Percentiles rank a stretch among this genome's conserved stretches.
These are phyloP conservation scores for Heliconius congener DNA, from an alignment of 1,140 invertebrate genomes.

Conservation along the genomic window DNA sequence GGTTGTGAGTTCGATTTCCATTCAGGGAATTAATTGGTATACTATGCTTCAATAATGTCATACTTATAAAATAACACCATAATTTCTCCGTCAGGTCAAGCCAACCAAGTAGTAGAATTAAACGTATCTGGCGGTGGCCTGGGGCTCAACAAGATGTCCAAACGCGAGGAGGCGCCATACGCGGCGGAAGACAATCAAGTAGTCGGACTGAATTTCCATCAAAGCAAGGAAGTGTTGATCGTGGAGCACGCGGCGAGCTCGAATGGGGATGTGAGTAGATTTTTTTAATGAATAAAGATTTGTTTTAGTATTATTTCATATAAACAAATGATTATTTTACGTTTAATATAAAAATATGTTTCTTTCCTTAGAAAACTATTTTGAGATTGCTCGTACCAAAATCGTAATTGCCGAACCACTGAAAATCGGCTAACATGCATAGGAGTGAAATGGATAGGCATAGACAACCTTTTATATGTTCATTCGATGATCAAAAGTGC, in stretches of 20 bases:
- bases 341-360: no score
- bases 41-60: not conserved
- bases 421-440: no score
- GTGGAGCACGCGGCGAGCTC: conserved; percentile 83
- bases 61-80: not conserved
- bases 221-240: conserved; percentile 93
- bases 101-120: conserved; percentile 82
- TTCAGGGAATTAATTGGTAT: no score
- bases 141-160: conserved; percentile 89
- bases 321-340: no score
- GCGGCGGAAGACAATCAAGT: conserved; percentile 92
- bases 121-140: conserved; percentile 90
- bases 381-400: no score
- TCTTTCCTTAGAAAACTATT: no score
- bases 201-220: conserved; percentile 92
- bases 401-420: no score
- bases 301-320: no score
- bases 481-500: no score
- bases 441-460: no score
- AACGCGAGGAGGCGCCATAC: conserved; percentile 91
- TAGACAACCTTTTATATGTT: no score
- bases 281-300: not conserved
- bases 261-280: conserved; percentile 83
- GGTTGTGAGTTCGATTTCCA: no score
- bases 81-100: conserved; percentile 72